Conservation (phyloP, 2,888 invertebrate species). For the Smittia aterrima region DNA sequence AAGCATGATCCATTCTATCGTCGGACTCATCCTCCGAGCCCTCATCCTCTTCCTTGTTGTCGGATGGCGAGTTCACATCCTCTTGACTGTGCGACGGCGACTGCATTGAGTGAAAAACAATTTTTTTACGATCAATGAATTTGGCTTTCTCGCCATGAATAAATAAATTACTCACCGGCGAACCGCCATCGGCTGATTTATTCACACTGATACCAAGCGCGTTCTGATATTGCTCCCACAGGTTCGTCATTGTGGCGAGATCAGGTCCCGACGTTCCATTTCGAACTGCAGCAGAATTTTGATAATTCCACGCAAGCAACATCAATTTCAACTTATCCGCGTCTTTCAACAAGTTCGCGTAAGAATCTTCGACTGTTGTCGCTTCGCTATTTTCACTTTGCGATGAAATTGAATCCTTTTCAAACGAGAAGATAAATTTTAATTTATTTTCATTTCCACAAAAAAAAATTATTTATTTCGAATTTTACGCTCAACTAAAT, state of each 20-base stretch:
- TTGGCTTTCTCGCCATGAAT: neutral
- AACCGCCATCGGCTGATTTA: slow-evolving; percentile 42
- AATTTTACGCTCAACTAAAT: slow-evolving; percentile 42
- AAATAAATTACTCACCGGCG: slow-evolving; percentile 16
- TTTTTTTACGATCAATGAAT: slow-evolving; percentile 9
- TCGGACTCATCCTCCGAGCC: slow-evolving; percentile 83
- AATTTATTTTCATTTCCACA: no score
- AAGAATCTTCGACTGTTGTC: slow-evolving; percentile 11
- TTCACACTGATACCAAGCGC: slow-evolving; percentile 56
- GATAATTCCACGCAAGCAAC: slow-evolving; percentile 86
- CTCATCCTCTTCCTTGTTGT: slow-evolving; percentile 67
- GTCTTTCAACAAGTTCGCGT: slow-evolving; percentile 63
- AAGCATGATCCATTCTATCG: slow-evolving; percentile 83
- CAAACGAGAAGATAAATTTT: neutral
- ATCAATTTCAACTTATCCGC: slow-evolving; percentile 85
- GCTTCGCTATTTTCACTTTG: slow-evolving; percentile 25
- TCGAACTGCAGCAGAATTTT: slow-evolving; percentile 66
- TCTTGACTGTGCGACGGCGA: slow-evolving; percentile 63
- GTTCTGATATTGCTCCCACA: slow-evolving; percentile 84
- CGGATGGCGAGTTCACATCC: slow-evolving; percentile 77
- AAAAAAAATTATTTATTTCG: neutral
- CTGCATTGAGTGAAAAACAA: slow-evolving; percentile 19
- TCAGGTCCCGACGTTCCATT: slow-evolving; percentile 56
- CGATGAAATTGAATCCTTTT: slow-evolving; percentile 35
- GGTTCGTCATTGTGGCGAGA: slow-evolving; percentile 63